Base-by-base conservation (phyloP, 2,888 invertebrate genomes). In the Rhorus exstirpatorius region DNA sequence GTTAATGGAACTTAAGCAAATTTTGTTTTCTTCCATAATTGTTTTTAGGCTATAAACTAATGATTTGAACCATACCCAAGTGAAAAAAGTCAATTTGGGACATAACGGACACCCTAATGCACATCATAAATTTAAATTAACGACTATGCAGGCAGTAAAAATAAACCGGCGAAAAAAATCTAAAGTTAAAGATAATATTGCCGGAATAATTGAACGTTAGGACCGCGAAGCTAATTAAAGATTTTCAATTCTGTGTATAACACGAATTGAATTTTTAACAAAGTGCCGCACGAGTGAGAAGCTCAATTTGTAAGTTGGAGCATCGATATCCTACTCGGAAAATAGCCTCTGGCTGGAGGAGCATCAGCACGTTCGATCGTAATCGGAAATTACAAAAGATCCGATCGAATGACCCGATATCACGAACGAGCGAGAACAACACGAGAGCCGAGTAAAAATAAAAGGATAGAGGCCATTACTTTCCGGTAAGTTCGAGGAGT, bases 311-410 rank as follows among this genome's bases (percentile, higher is more conserved):
- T 70, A 58, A 70, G 10, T 26, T 24, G 14, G 10, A 17, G 31
- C 4, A n/a, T 38, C 55, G 55, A 38, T 41, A 41, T 41, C 55
- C 31, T 3, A 31, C 49, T 55, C 21, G 41, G 21, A 19, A 53
- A 55, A 71, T 71, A 49, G 51, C 31, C 55, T 58, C 44, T 46
- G 53, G 55, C 55, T 31, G 24, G 3, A 55, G 26, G 0, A 55
- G 14, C 14, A 55, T 26, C 70, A 44, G 55, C 70, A 71, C 70
- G 70, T 71, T 71, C 70, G 70, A 71, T 71, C 58, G 55, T 71
- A 71, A 71, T 71, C 70, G 46, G 58, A 71, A 71, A 71, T 71
- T 71, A 71, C 55, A 71, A 71, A 71, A 71, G 55, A 71, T 58
- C 55, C 58, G 70, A 71, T 71, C 70, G 58, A 38, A 71, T 58